Conservation (phyloP, 2,888 invertebrate genomes). For the Fragum whitleyi region DNA sequence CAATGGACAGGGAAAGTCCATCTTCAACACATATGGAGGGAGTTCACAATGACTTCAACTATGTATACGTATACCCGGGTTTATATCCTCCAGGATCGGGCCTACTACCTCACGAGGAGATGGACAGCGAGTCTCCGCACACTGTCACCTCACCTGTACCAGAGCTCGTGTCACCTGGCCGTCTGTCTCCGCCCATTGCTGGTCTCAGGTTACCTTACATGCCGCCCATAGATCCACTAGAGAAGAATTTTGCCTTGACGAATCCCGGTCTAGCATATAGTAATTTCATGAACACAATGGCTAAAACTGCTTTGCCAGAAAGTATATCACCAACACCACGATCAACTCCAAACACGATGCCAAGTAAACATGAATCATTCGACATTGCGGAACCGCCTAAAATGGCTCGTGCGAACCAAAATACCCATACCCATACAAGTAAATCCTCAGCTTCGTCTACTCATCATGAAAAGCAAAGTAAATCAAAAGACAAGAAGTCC, state of each 20-base stretch:
- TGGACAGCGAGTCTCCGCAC: conserved; percentile 37
- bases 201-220: conserved; percentile 28
- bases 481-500: conserved; percentile 39
- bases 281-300: conserved; percentile 33
- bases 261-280: conserved; percentile 40
- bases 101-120: conserved; percentile 37
- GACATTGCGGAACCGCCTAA: not conserved
- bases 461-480: conserved; percentile 13
- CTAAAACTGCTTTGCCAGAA: conserved; percentile 16
- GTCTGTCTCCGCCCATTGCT: conserved; percentile 34
- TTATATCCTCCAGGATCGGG: conserved; percentile 47
- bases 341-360: not conserved
- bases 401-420: not conserved
- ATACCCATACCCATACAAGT: not conserved
- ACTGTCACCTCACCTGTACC: conserved; percentile 48
- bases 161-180: conserved; percentile 46
- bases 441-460: not conserved
- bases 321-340: conserved; percentile 14
- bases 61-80: conserved; percentile 59
- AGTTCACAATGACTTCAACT: conserved; percentile 51
- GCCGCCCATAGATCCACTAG: conserved; percentile 22
- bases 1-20: conserved; percentile 34
- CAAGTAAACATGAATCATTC: not conserved
- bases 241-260: conserved; percentile 18
- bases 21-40: conserved; percentile 45